These are phyloP conservation scores for Oncopodura yosiiana DNA, from an alignment of 1,140 invertebrate species.

Conservation along the genomic window DNA sequence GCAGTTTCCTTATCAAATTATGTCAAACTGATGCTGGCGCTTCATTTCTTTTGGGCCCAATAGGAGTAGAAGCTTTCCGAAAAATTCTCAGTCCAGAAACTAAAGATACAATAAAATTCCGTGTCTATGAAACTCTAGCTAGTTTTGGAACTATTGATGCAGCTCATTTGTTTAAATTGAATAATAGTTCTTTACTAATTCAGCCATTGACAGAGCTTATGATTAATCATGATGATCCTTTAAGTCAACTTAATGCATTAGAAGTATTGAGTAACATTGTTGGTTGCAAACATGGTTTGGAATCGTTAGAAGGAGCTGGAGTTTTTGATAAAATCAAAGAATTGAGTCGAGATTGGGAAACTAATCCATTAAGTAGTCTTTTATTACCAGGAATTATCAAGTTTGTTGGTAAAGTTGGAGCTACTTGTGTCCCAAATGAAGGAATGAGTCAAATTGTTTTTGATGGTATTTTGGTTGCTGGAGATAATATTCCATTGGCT, in stretches of 20 bases:
- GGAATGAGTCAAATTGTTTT: conserved; percentile 21
- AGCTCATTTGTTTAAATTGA: conserved; percentile 14
- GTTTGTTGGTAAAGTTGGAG: conserved; percentile 32
- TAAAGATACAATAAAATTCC: conserved; percentile 14
- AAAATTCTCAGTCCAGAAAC: neutral
- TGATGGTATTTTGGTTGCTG: conserved; percentile 10
- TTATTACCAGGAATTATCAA: conserved; percentile 30
- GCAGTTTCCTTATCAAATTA: conserved; percentile 18
- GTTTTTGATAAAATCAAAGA: conserved; percentile 18
- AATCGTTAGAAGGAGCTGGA: conserved; percentile 9
- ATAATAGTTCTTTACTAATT: conserved; percentile 11
- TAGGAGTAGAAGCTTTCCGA: conserved; percentile 21
- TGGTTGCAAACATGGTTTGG: conserved; percentile 25
- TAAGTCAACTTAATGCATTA: conserved; percentile 30
- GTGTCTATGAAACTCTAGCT: conserved; percentile 29
- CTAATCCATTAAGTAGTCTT: conserved; percentile 18
- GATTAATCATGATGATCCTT: conserved; percentile 10
- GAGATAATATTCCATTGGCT: conserved; percentile 7
- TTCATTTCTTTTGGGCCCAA: conserved; percentile 19
- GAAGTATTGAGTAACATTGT: conserved; percentile 30
- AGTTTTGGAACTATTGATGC: conserved; percentile 10
- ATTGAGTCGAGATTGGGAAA: conserved; percentile 19
- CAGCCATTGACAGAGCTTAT: conserved; percentile 6
- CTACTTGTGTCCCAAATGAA: conserved; percentile 11
- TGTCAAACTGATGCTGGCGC: neutral